Percentiles rank a stretch among this genome's conserved stretches.
Conservation (phyloP, 2,888 invertebrate species). For the Cryptocheilus praepositus region DNA sequence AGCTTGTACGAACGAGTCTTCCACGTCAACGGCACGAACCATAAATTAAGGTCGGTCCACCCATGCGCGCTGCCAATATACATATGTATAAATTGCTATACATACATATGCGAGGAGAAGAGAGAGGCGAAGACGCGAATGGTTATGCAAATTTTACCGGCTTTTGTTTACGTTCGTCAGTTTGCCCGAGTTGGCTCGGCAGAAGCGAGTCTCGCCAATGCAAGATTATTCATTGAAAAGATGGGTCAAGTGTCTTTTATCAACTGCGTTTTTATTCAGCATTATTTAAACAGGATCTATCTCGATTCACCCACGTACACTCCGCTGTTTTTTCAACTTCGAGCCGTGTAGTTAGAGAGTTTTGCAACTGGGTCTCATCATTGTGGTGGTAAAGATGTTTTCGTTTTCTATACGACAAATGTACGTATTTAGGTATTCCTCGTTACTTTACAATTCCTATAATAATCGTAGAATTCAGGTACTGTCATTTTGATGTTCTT, state of each 20-base stretch:
- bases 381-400: too few species aligned
- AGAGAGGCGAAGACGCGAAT: slow-evolving; percentile 16
- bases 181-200: slow-evolving; percentile 13
- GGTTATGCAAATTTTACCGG: slow-evolving; percentile 34
- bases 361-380: too few species aligned
- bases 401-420: too few species aligned
- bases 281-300: too few species aligned
- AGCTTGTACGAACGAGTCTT: slow-evolving; percentile 34
- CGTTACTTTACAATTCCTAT: too few species aligned
- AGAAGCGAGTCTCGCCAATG: slow-evolving; percentile 13
- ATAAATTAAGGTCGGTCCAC: slow-evolving; percentile 61
- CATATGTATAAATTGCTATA: slow-evolving; percentile 4
- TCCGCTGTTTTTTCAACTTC: too few species aligned
- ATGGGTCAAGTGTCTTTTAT: background rate
- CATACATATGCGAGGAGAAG: slow-evolving; percentile 4
- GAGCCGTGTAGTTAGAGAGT: too few species aligned
- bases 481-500: too few species aligned
- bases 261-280: too few species aligned
- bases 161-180: slow-evolving; percentile 31
- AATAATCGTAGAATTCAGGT: too few species aligned
- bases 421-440: too few species aligned
- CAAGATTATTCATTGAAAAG: background rate
- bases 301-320: too few species aligned
- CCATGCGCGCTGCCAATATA: slow-evolving; percentile 29
- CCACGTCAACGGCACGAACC: slow-evolving; percentile 44